Percentiles rank a stretch among this genome's conserved stretches.
Evolutionary conservation across 2,113 vertebrate genomes (phyloP).

Genomic region (Protomyctophum bolini): DNA sequence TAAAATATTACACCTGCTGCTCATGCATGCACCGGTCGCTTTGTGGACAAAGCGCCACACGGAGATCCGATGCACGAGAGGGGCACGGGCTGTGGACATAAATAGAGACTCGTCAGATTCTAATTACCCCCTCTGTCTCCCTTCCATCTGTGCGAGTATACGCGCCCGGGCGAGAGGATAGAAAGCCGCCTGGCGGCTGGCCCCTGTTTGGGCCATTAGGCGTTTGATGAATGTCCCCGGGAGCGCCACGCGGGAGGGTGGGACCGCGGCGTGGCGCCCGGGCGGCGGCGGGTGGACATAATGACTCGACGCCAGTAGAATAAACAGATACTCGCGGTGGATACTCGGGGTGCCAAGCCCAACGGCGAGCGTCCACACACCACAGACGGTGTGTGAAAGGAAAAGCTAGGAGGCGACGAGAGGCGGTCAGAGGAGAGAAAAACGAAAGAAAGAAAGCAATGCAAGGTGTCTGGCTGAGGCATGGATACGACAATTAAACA

Average conservation of each 20-base stretch:
- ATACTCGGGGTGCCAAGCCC: conserved; percentile 41
- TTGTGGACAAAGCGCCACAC: too few relatives aligned
- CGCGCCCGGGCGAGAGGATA: neutral
- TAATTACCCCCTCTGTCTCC: conserved; percentile 27
- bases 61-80: conserved; percentile 2
- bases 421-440: neutral
- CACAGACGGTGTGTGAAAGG: neutral
- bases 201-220: conserved; percentile 61
- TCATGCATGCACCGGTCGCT: too few relatives aligned
- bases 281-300: conserved; percentile 47
- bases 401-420: conserved; percentile 10
- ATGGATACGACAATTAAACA: too few relatives aligned
- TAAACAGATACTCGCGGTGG: conserved; percentile 50
- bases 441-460: conserved; percentile 6
- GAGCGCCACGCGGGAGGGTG: conserved; percentile 39
- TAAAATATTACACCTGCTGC: too few relatives aligned
- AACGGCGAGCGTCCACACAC: conserved; percentile 31
- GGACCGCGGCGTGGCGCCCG: conserved; percentile 34
- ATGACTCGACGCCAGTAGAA: conserved; percentile 49
- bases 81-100: conserved; percentile 24
- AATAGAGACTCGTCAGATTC: conserved; percentile 41
- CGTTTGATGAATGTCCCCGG: conserved; percentile 58
- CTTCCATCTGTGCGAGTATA: conserved; percentile 50
- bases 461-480: too few relatives aligned
- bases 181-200: conserved; percentile 27